Base-by-base conservation (phyloP, 2,888 invertebrate genomes). In the Galerucella nymphaeae region DNA sequence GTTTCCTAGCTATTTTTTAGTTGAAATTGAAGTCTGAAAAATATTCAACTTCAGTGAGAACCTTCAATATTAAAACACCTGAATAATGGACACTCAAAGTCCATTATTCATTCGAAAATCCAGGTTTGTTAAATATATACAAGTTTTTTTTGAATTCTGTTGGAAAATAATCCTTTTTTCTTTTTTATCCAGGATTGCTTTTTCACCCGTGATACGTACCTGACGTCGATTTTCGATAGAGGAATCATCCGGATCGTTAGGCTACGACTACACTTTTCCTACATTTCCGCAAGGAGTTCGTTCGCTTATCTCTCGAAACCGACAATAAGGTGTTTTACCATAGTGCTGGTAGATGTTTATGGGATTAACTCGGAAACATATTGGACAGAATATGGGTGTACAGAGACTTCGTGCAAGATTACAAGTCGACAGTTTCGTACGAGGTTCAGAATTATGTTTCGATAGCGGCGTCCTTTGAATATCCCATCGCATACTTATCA, bases 211-310 rank as follows among this genome's bases (percentile, higher is more conserved):
- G 42, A 42, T 62, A 38, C 69, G 50, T 53, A 69, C 69, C 69
- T 70, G 55, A 8, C n/a, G 42, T 72, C 53, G 42, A 53, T 65
- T 66, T 69, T 69, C 65, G 69, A 65, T 61, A 59, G 68, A 68
- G 68, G 68, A 72, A 72, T 72, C 68, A 72, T 57, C 70, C 70
- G 71, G 74, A 74, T 76, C 76, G 76, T 76, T 77, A 75, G 73
- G 71, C 71, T 72, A 71, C 65, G 74, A 67, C 71, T 72, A 73
- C 65, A 72, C 72, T 75, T 69, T 75, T 71, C 71, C 72, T 76
- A 65, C 67, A 71, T 74, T 79, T 79, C 75, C 76, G 70, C 67
- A 71, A 67, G 68, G 64, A 71, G 70, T 72, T 76, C 70, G 70
- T 72, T 76, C 70, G 73, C 74, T 76, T 77, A 77, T 77, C 77